These are phyloP conservation scores for Anastatus disparis DNA, from an alignment of 1,140 invertebrate genomes.

Conservation along the genomic window DNA sequence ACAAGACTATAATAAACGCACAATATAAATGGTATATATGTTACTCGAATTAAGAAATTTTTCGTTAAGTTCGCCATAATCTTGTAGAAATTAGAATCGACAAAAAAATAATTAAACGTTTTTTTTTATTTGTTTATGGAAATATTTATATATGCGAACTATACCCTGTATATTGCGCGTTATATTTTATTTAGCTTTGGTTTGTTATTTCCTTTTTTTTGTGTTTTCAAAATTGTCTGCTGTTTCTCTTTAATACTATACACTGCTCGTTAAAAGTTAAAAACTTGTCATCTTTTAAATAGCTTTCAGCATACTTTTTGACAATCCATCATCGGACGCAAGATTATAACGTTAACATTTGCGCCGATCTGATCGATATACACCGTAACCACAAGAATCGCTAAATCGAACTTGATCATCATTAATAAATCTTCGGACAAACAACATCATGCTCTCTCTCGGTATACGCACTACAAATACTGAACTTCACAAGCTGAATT, in stretches of 20 bases:
- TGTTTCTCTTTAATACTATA: slow-evolving; percentile 2
- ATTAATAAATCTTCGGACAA: slow-evolving; percentile 44
- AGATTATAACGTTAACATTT: slow-evolving; percentile 28
- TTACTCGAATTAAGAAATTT: too few relatives aligned
- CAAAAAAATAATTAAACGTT: neutral
- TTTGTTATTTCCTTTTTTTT: slow-evolving; percentile 18
- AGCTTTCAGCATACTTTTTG: neutral
- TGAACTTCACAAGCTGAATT: slow-evolving; percentile 45
- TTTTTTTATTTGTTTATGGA: slow-evolving; percentile 30
- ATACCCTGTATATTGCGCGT: slow-evolving; percentile 54
- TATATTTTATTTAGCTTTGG: slow-evolving; percentile 31
- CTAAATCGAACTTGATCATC: slow-evolving; percentile 48
- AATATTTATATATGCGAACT: slow-evolving; percentile 26
- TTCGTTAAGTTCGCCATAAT: neutral
- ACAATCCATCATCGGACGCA: neutral
- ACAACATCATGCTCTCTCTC: slow-evolving; percentile 5
- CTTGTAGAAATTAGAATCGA: slow-evolving; percentile 1
- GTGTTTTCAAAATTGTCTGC: slow-evolving; percentile 5
- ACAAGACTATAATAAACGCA: slow-evolving; percentile 47
- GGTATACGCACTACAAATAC: slow-evolving; percentile 44
- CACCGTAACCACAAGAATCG: slow-evolving; percentile 10
- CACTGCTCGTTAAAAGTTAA: slow-evolving; percentile 2
- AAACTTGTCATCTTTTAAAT: neutral
- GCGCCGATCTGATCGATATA: neutral
- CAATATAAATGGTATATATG: slow-evolving; percentile 48